Conservation (phyloP, 2,113 vertebrate genomes). For the Spilogale gracilis region DNA sequence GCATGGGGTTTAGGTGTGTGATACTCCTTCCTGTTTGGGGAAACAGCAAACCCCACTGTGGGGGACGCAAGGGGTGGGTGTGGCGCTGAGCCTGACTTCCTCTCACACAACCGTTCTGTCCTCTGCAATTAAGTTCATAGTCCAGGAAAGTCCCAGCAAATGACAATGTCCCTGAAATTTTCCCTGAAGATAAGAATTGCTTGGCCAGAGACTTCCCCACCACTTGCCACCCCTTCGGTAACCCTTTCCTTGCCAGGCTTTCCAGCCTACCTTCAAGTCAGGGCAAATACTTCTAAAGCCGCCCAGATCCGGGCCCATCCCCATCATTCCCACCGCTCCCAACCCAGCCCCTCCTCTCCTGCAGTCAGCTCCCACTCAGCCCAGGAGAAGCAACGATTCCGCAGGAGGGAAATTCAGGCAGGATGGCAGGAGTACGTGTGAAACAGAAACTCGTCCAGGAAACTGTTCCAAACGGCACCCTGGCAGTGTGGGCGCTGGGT, state of each 20-base stretch:
- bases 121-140: slow-evolving; percentile 26
- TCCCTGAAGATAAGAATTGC: slow-evolving; percentile 40
- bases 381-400: background rate
- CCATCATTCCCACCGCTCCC: background rate
- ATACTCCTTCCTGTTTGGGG: background rate
- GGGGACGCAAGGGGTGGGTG: too few species aligned
- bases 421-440: background rate
- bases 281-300: background rate
- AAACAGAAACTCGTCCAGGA: slow-evolving; percentile 15
- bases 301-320: background rate
- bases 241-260: background rate
- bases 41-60: background rate
- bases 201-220: background rate
- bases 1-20: background rate
- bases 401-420: background rate
- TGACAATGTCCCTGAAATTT: slow-evolving; percentile 40
- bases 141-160: slow-evolving; percentile 64
- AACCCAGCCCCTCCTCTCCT: fast-evolving
- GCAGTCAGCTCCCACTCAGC: background rate
- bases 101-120: background rate
- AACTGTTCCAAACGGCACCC: background rate
- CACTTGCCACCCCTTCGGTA: background rate
- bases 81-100: background rate
- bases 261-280: background rate
- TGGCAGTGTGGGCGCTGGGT: background rate